Evolutionary conservation across 2,113 vertebrate genomes (phyloP).

Genomic region (Tretioscincus oriximinensis): DNA sequence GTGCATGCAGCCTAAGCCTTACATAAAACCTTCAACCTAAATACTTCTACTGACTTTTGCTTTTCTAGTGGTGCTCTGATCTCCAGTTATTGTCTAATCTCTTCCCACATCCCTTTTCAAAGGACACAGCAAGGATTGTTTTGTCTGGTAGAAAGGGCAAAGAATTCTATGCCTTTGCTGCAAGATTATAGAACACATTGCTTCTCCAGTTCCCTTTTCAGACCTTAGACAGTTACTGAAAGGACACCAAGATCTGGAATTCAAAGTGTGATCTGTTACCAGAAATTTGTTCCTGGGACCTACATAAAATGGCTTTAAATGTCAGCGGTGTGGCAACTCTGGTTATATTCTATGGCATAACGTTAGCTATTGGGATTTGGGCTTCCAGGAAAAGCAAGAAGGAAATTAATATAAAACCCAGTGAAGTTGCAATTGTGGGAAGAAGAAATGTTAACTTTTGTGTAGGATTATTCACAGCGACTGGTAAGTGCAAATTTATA

Average conservation of each 20-base stretch:
- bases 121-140: background rate
- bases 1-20: too few species aligned
- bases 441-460: conserved; percentile 76
- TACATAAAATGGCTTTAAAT: conserved; percentile 62
- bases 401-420: conserved; percentile 66
- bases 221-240: too few species aligned
- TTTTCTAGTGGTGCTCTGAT: background rate
- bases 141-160: background rate
- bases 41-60: background rate
- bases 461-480: conserved; percentile 74
- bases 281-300: background rate
- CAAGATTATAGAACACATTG: background rate
- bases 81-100: background rate
- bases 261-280: rapidly evolving
- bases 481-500: conserved; percentile 54
- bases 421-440: conserved; percentile 76
- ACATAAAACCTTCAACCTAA: too few species aligned
- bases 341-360: conserved; percentile 68
- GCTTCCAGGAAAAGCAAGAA: conserved; percentile 79
- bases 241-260: background rate
- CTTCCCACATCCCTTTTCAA: background rate
- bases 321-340: conserved; percentile 67
- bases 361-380: conserved; percentile 76
- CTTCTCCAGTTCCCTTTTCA: background rate
- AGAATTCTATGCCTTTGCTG: background rate